Evolutionary conservation across 2,888 invertebrate species (phyloP).

Genomic region (Nesidiocoris tenuis): DNA sequence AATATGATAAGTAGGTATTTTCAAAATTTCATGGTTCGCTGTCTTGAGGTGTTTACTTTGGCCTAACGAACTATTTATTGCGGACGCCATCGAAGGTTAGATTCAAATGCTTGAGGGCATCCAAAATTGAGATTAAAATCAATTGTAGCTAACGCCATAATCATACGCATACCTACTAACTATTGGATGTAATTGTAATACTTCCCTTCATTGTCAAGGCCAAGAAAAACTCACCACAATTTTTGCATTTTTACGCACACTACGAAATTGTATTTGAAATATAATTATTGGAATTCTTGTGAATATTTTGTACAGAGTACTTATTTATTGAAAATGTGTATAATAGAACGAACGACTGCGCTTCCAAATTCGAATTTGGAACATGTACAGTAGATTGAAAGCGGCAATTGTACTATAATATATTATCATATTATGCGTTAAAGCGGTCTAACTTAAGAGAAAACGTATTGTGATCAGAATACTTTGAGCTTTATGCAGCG

Average conservation of each 20-base stretch:
- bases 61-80: too few relatives aligned
- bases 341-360: slow-evolving; percentile 26
- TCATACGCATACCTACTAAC: too few relatives aligned
- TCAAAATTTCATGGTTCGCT: too few relatives aligned
- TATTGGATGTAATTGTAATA: too few relatives aligned
- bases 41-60: too few relatives aligned
- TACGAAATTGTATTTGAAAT: slow-evolving; percentile 3
- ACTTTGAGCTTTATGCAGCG: slow-evolving; percentile 37
- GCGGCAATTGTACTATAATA: background rate
- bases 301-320: slow-evolving; percentile 9
- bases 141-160: too few relatives aligned
- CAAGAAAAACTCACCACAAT: too few relatives aligned
- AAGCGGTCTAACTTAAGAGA: background rate
- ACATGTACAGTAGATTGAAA: background rate
- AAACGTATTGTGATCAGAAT: slow-evolving; percentile 41
- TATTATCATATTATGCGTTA: background rate
- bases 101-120: too few relatives aligned
- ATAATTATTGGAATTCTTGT: slow-evolving; percentile 13
- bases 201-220: too few relatives aligned
- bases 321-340: slow-evolving; percentile 24
- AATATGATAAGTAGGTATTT: too few relatives aligned
- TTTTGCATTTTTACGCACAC: background rate
- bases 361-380: slow-evolving; percentile 34
- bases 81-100: too few relatives aligned
- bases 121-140: too few relatives aligned